A percentile compares a stretch with the other conserved stretches of the same genome.
Evolutionary conservation across 2,888 invertebrate species (phyloP).

Genomic region (Ectropis crepuscularia): DNA sequence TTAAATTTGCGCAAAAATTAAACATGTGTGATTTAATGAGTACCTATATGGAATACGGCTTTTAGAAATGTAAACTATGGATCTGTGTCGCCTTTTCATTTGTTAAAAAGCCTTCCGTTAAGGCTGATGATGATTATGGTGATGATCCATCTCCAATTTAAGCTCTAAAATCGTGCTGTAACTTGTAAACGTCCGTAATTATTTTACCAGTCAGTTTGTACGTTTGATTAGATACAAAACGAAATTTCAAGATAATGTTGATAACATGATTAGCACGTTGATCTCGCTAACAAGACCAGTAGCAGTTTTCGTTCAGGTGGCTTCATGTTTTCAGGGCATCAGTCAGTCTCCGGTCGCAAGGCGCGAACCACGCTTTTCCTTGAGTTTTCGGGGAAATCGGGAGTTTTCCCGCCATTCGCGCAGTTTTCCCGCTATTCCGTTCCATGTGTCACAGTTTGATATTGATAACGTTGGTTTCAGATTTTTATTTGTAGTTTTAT

Average conservation of each 20-base stretch:
- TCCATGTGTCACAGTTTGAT: too few relatives aligned
- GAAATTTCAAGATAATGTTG: conserved; percentile 37
- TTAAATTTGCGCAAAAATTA: too few relatives aligned
- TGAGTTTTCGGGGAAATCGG: conserved; percentile 43
- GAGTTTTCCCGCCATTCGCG: conserved; percentile 44
- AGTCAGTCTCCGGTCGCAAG: conserved; percentile 55
- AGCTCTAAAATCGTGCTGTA: neutral
- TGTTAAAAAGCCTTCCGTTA: too few relatives aligned
- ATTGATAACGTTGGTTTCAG: too few relatives aligned
- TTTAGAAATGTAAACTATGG: too few relatives aligned
- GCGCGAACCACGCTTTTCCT: conserved; percentile 57
- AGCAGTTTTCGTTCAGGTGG: conserved; percentile 31
- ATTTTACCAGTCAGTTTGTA: conserved; percentile 26
- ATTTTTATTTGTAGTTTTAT: too few relatives aligned
- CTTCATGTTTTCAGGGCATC: conserved; percentile 61
- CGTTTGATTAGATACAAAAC: conserved; percentile 34
- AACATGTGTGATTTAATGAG: too few relatives aligned
- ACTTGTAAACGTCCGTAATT: conserved; percentile 9
- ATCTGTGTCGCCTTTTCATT: too few relatives aligned
- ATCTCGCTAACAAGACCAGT: conserved; percentile 36
- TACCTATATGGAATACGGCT: too few relatives aligned
- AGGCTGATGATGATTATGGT: too few relatives aligned
- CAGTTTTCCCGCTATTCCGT: conserved; percentile 40
- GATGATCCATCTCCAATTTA: too few relatives aligned
- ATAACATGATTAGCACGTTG: conserved; percentile 42